These are phyloP conservation scores for Cosmorhoe ocellata DNA, from an alignment of 2,888 invertebrate species.

Conservation along the genomic window DNA sequence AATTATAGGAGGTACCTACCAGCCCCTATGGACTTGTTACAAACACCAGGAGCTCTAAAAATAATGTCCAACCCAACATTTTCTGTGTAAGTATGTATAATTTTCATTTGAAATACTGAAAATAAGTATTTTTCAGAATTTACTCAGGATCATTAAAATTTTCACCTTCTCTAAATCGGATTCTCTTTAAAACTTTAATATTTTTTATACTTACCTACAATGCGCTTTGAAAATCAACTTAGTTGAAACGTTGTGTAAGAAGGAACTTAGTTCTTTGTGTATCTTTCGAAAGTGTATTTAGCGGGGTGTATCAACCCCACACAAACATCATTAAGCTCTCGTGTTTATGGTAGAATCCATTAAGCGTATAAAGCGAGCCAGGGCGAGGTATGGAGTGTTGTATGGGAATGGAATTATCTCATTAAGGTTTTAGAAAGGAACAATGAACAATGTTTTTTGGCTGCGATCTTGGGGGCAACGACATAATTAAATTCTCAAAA, in stretches of 20 bases:
- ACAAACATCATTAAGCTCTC: constrained; percentile 48
- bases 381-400: constrained; percentile 7
- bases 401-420: constrained; percentile 26
- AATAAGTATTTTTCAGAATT: no score
- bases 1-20: constrained; percentile 11
- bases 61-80: no score
- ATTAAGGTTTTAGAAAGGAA: constrained; percentile 22
- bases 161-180: background rate
- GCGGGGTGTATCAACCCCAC: constrained; percentile 34
- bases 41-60: no score
- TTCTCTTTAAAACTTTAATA: constrained; percentile 5
- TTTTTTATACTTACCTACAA: background rate
- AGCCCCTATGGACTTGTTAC: background rate
- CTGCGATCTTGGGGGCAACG: constrained; percentile 8
- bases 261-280: constrained; percentile 15
- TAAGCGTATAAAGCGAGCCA: constrained; percentile 22
- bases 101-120: no score
- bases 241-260: constrained; percentile 4
- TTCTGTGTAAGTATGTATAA: no score
- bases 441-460: constrained; percentile 17
- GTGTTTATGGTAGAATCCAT: constrained; percentile 42
- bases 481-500: constrained; percentile 18
- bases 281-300: constrained; percentile 16
- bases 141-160: no score
- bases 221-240: constrained; percentile 1